phyloP scores from a whole-genome alignment of 2,888 invertebrate genomes.

The Sarcophaga variegata region DNA sequence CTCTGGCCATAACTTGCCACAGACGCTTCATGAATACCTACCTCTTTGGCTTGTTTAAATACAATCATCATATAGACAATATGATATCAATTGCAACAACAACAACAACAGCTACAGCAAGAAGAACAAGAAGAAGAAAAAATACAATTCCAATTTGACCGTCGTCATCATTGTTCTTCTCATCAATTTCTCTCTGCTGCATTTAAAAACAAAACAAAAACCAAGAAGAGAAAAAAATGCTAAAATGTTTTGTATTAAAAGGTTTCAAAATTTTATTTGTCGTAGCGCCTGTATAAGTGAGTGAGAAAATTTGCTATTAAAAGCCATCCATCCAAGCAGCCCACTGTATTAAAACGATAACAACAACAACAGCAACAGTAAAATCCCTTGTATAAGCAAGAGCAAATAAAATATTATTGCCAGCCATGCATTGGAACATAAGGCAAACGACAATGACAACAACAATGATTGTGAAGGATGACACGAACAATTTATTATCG shows the following conservation, averaged over 20 bases:
- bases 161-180: slow-evolving; percentile 65
- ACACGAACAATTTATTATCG: slow-evolving; percentile 68
- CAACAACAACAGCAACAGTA: not conserved
- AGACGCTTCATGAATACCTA: slow-evolving; percentile 44
- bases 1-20: slow-evolving; percentile 65
- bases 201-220: slow-evolving; percentile 11
- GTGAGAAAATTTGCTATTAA: slow-evolving; percentile 71
- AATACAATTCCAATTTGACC: slow-evolving; percentile 64
- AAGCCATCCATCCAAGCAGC: slow-evolving; percentile 57
- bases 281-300: slow-evolving; percentile 79
- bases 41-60: slow-evolving; percentile 42
- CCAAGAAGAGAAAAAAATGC: slow-evolving; percentile 48
- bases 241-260: slow-evolving; percentile 75
- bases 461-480: slow-evolving; percentile 61
- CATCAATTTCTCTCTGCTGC: slow-evolving; percentile 61
- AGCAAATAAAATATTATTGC: slow-evolving; percentile 50
- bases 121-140: slow-evolving; percentile 4
- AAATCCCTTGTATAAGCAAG: not conserved
- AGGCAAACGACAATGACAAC: no score
- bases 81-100: slow-evolving; percentile 53
- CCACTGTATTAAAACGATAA: slow-evolving; percentile 42
- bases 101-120: slow-evolving; percentile 39
- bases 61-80: slow-evolving; percentile 53
- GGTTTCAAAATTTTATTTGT: slow-evolving; percentile 79
- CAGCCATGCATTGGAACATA: not conserved